Conservation (phyloP, 2,797 vertebrate species). For the Clarias pachynema region DNA sequence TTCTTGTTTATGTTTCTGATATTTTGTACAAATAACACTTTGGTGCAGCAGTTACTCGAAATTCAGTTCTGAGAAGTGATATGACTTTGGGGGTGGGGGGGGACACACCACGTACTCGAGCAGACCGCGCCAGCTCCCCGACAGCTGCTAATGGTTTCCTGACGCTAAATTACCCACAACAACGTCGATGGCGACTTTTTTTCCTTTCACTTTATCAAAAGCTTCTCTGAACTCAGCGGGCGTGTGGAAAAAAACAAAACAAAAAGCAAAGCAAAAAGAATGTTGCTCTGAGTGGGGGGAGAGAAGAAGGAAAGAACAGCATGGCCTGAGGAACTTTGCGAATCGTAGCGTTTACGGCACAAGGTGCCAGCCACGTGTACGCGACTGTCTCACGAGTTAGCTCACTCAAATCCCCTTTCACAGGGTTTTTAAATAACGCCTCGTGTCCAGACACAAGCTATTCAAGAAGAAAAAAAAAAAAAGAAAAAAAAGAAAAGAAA, state of each 20-base stretch:
- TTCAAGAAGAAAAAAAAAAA: background rate
- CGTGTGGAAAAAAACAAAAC: constrained; percentile 18
- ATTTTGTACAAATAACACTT: background rate
- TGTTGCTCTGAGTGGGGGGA: background rate
- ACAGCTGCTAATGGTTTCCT: constrained; percentile 44
- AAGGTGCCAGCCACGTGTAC: constrained; percentile 10
- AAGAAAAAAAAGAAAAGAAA: background rate
- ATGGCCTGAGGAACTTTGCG: constrained; percentile 4
- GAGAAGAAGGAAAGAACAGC: background rate
- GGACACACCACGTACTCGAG: background rate
- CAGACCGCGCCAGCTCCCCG: background rate
- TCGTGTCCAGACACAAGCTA: background rate
- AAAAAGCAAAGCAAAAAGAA: background rate
- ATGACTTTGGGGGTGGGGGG: background rate
- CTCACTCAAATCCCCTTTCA: constrained; percentile 52
- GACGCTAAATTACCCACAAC: constrained; percentile 32
- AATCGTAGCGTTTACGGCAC: background rate
- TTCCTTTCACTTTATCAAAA: background rate
- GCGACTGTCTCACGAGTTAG: constrained; percentile 52
- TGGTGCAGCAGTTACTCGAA: background rate
- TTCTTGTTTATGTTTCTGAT: background rate
- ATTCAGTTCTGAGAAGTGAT: background rate
- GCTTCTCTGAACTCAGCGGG: constrained; percentile 3
- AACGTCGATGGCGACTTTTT: constrained; percentile 17
- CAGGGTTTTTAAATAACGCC: background rate